Evolutionary conservation across 2,888 invertebrate genomes (phyloP), one percentile per base, ranked within the genome.

Genomic region (Bombylius major): DNA sequence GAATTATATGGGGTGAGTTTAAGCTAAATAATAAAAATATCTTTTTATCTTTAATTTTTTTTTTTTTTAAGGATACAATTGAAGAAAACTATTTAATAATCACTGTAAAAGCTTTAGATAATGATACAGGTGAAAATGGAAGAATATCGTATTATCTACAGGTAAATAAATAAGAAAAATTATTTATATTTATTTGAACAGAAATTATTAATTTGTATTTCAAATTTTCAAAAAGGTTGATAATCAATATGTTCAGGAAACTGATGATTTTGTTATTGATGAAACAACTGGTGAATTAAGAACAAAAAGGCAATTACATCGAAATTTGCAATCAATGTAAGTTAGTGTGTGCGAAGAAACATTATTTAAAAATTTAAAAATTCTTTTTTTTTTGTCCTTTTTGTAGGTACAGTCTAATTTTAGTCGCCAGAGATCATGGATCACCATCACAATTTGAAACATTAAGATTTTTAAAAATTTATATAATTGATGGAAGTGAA

Each of bases 351-450:
- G 47, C 11, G 39, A 49, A 52, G 7, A 52, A 54, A n/a, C 36
- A 47, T 45, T 51, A 31, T 49, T 6, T 31, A 55, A 39, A 34
- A 31, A 11, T 8, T 44, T 45, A 12, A 11, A 46, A 14, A 14
- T 7, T 8, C 47, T 23, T 34, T 31, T 50, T 54, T 42, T 5
- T 49, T 44, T 47, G 4, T 12, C 50, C 44, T 47, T 11, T 31
- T 46, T 56, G 5, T 46, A 58, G 60, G 57, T 75, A 69, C 58
- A 71, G 89, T 83, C 73, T 92, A 54, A 83, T 87, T 14, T 77
- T 92, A 63, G 89, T 86, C 6, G 92, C 91, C 0, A 80, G 83
- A 49, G 92, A 92, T 75, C 86, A 89, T 64, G 92, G 92, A 1
- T 82, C 80, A 32, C 91, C 91, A 0, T 83, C 84, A 1, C 82